Base-by-base conservation (phyloP, 2,113 vertebrate species). In the Terrapene triunguis region DNA sequence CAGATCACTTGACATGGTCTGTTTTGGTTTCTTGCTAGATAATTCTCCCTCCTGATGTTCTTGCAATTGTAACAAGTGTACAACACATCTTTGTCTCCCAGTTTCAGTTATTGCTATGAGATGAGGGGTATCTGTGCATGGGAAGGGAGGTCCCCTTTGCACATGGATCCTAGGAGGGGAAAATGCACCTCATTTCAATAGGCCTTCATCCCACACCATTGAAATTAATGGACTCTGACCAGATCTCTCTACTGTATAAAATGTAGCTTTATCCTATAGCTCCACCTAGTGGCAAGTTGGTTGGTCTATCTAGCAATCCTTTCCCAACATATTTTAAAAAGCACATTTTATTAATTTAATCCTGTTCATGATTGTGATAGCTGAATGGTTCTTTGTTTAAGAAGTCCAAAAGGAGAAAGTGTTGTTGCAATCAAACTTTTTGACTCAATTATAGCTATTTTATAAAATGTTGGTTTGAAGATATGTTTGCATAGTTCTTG, bases 271-370 rank as follows among this genome's bases (percentile, higher is more conserved):
- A 17, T 51, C 47, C 53, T 80, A 0, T 81, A 92, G 85, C 94
- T 93, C 95, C 95, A 95, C 76, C 92, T 96, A 95, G 89, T 92
- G 96, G 97, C 59, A 25, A 19, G 11, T 2, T 3, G 53, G 5
- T 27, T 82, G 42, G 6, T 59, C 29, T 80, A 38, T 22, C 32
- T 62, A 74, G n/a, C 57, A 0, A 8, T 9, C 7, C 0, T 48
- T 83, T 76, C n/a, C 74, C 12, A 2, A 47, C 44, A 0, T 5
- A 0, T 10, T 6, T 42, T 80, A 80, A 8, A 59, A 78, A 83
- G 4, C 8, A 19, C 1, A 6, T 95, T 89, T 85, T 72, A 38
- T 22, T 55, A 25, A 16, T 13, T 54, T 53, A 4, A 2, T 10
- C 76, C 51, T 48, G n/a, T 62, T 76, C 59, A 8, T 4, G 10